Evolutionary conservation across 2,888 invertebrate genomes (phyloP), one percentile per base, ranked within the genome.

Genomic region (Athalia circularis): DNA sequence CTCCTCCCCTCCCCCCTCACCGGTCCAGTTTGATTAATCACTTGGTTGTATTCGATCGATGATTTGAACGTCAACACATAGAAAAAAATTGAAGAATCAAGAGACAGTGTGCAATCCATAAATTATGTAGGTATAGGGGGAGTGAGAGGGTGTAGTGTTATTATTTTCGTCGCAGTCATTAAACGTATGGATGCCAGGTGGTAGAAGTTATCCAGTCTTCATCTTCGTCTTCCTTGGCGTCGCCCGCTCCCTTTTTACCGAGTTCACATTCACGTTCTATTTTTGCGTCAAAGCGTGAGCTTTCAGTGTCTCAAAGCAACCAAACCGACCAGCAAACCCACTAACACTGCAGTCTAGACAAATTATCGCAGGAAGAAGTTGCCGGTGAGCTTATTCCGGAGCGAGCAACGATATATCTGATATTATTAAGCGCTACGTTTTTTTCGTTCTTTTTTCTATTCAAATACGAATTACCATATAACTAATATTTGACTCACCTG

Each of bases 401-500:
- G 4, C 4, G 11, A 13, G 4, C 4, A 61, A 61, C 7, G 11
- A n/a, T 61, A 61, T 4, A 61, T n/a, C 3, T 52, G 52, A 52
- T 52, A 52, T 52, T 52, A 9, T 52, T 9, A 9, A 52, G 52
- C 52, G 29, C 52, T 9, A 52, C 52, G 7, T 52, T 65, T 65
- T 11, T 5, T 5, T 48, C n/a, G n/a, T 13, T 65, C 47, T 47
- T 4, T 47, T 48, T 2, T 45, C 11, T 65, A 45, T 5, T n/a
- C 7, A 62, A 62, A 1, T 13, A 29, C n/a, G 4, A 62, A 62
- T 54, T 54, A 13, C 5, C 13, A 62, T 13, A 0, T n/a, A 9
- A 43, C 3, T 45, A 47, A 43, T 64, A 29, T 29, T 65, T 9
- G 9, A 65, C 85, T 85, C 78, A 90, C 90, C 86, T 90, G 88